Evolutionary conservation across 1,140 invertebrate genomes (phyloP).

Genomic region (Campoletis sonorensis): DNA sequence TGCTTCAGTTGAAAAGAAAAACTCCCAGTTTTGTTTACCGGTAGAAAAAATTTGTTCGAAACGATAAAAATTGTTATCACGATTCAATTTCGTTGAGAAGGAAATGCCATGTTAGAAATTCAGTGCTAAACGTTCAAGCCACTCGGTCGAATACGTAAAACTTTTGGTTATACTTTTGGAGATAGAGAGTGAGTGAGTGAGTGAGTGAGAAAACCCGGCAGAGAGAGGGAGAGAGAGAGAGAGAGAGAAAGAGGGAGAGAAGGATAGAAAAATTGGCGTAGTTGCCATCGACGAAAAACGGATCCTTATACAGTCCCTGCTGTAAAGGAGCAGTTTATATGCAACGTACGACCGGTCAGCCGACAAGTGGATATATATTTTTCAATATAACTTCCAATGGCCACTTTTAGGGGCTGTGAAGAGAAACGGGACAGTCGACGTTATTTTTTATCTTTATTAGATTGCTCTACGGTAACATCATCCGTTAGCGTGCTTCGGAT

Average conservation of each 20-base stretch:
- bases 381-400: conserved; percentile 70
- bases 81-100: too few relatives aligned
- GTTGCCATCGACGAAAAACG: conserved; percentile 35
- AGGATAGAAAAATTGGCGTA: conserved; percentile 2
- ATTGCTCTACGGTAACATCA: conserved; percentile 65
- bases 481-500: conserved; percentile 71
- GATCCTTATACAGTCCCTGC: conserved; percentile 27
- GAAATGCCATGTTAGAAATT: too few relatives aligned
- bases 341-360: conserved; percentile 71
- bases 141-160: too few relatives aligned
- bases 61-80: too few relatives aligned
- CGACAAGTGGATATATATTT: conserved; percentile 68
- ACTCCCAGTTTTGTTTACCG: too few relatives aligned
- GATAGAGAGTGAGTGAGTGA: too few relatives aligned
- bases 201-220: background rate
- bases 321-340: conserved; percentile 74
- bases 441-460: conserved; percentile 77
- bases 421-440: conserved; percentile 57
- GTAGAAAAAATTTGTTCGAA: too few relatives aligned
- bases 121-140: too few relatives aligned
- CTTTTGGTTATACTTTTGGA: too few relatives aligned
- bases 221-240: background rate
- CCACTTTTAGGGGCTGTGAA: conserved; percentile 25
- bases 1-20: too few relatives aligned
- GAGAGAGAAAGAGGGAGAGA: conserved; percentile 2